Base-by-base conservation (phyloP, 1,140 invertebrate species). In the Caenorhabditis inopinata region DNA sequence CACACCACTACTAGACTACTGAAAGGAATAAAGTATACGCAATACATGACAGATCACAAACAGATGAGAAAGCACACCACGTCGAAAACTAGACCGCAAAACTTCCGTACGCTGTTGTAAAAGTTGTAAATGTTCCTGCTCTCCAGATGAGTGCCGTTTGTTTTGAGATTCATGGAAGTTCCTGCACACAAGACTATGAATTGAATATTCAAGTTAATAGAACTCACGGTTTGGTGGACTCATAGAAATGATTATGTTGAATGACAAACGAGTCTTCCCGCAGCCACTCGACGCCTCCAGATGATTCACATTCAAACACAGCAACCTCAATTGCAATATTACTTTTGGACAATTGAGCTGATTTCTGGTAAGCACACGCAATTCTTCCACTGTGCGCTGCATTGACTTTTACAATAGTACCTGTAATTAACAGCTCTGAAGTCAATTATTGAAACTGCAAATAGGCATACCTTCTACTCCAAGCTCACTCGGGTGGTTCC, bases 221-320 rank as follows among this genome's bases (percentile, higher is more conserved):
- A 9, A 62, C 45, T 53, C 38, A 47, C 49, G 35, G 53, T 25
- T 38, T 62, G 21, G 51, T 25, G 38, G 46, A 53, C 42, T 62
- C 21, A 38, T 25, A 62, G 51, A 79, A 68, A 51, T 79, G 46
- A 12, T 68, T 58, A 6, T 79, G 45, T 49, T 58, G 45, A 21
- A 91, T 83, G 51, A 89, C 87, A 73, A 91, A 89, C 0, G 86
- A 96, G 86, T 99, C 97, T 89, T 99, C 97, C n/a, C 96, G 89
- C n/a, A 96, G 92, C 97, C 97, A 99, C 88, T 98, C 96, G n/a
- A 92, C 92, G 12, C 90, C 96, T 78, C 97, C 97, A 29, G 95
- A 97, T 82, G 95, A 97, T 91, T 99, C 97, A 89, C 97, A 99
- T 89, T 99, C 97, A 90, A 97, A 98, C 82, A 99, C 96, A n/a